These are phyloP conservation scores for Magallana ariakensis DNA, from an alignment of 1,140 invertebrate genomes.

Conservation along the genomic window DNA sequence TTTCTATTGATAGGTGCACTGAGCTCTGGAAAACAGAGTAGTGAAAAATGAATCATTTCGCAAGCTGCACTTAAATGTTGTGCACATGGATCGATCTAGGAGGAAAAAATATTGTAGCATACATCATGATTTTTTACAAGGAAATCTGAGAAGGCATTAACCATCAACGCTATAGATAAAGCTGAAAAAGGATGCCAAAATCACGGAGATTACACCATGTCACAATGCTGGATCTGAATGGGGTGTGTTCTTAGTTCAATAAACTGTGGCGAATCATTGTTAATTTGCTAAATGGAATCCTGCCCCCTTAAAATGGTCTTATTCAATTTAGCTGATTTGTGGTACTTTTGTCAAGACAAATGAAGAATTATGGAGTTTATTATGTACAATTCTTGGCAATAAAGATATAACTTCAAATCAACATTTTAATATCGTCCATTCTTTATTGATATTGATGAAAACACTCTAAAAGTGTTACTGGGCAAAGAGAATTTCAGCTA, in stretches of 20 bases:
- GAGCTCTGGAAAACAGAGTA: background rate
- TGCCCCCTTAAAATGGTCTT: background rate
- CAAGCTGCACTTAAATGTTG: slow-evolving; percentile 12
- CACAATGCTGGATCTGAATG: background rate
- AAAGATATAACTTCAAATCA: background rate
- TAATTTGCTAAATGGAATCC: slow-evolving; percentile 13
- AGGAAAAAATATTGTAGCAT: background rate
- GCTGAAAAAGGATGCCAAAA: background rate
- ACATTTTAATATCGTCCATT: background rate
- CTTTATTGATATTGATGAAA: background rate
- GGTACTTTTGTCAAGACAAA: background rate
- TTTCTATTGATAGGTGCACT: background rate
- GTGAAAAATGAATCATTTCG: background rate
- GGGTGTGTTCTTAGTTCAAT: background rate
- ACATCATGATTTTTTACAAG: background rate
- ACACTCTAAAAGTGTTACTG: background rate
- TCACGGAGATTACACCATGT: background rate
- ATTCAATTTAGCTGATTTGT: background rate
- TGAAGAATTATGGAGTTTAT: slow-evolving; percentile 23
- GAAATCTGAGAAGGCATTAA: slow-evolving; percentile 22
- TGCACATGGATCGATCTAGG: background rate
- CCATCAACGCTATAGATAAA: slow-evolving; percentile 13
- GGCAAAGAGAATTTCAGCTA: background rate
- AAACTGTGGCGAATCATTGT: slow-evolving; percentile 10
- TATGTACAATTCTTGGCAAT: background rate